These are phyloP conservation scores for Erebia epiphron DNA, from an alignment of 2,888 invertebrate species.

Conservation along the genomic window DNA sequence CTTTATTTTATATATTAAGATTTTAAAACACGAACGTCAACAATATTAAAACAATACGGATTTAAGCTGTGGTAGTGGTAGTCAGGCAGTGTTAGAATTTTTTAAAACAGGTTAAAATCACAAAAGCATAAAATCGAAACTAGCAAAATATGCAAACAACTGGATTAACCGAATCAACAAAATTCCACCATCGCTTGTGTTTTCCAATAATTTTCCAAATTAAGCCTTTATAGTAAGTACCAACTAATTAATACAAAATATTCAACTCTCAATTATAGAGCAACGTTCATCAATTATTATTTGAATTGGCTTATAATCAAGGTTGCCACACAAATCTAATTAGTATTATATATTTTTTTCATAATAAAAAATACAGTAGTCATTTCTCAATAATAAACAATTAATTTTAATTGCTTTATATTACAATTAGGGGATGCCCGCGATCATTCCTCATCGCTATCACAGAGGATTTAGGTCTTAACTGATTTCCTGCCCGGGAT, in stretches of 20 bases:
- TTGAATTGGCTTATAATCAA: constrained; percentile 28
- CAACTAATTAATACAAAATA: constrained; percentile 33
- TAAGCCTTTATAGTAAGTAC: constrained; percentile 25
- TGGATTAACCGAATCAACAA: constrained; percentile 29
- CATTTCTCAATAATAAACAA: too few species aligned
- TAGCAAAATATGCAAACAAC: constrained; percentile 4
- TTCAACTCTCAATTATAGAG: constrained; percentile 32
- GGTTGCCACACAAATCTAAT: background rate
- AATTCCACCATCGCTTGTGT: constrained; percentile 23
- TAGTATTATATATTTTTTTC: background rate
- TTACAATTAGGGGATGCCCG: too few species aligned
- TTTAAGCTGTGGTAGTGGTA: too few species aligned
- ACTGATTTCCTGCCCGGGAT: too few species aligned
- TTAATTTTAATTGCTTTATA: too few species aligned
- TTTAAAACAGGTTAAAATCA: background rate
- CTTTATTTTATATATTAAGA: too few species aligned
- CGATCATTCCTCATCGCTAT: too few species aligned
- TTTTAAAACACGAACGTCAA: too few species aligned
- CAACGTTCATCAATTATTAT: constrained; percentile 32
- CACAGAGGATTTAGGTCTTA: too few species aligned
- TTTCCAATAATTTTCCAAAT: constrained; percentile 34
- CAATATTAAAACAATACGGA: too few species aligned
- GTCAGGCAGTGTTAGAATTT: too few species aligned
- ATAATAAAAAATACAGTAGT: too few species aligned
- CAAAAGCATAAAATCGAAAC: constrained; percentile 5